Base-by-base conservation (phyloP, 2,797 vertebrate genomes). In the Ctenopoma kingsleyae region DNA sequence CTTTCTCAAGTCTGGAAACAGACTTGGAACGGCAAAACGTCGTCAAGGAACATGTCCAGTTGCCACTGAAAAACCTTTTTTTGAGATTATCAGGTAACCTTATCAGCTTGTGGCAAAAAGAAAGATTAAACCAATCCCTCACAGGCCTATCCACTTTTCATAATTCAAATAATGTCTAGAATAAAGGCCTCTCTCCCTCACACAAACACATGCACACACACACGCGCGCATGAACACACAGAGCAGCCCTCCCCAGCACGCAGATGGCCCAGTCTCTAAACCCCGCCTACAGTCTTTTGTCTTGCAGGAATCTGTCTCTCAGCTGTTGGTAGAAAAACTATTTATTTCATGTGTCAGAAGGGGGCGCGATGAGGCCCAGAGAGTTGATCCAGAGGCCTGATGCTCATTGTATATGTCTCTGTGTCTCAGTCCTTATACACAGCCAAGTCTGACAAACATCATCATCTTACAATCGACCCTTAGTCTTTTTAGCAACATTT, bases 211-310 rank as follows among this genome's bases (percentile, higher is more conserved):
- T 50, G 30, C 55, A 74, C 68, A 66, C 54, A 55, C 70, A 58
- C 52, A 36, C 58, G 59, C 58, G 49, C 52, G 49, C 49, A 47
- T 54, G 27, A 71, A 35, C 55, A 74, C 68, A 66, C 54, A 55
- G 5, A 74, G 51, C 66, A 70, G 71, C 51, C 58, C 78, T 67
- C 81, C 50, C 73, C 78, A 70, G 56, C 81, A 60, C 75, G 67
- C 92, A 93, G 90, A 92, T 93, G 92, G 92, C 71, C 84, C 68
- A 51, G 83, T 83, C 82, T 82, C 67, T 71, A 92, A 86, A 88
- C 91, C 89, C 87, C 92, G 83, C 94, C 93, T 82, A 82, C 72
- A 80, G 74, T 80, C 92, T 92, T 92, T 94, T 94, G 93, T 95
- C 91, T 93, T 90, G 79, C 64, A 83, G 81, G 89, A 90, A 81